Percentiles rank a stretch among this genome's conserved stretches.
These are phyloP conservation scores for Isotomurus palustris DNA, from an alignment of 2,888 invertebrate genomes.

Conservation along the genomic window DNA sequence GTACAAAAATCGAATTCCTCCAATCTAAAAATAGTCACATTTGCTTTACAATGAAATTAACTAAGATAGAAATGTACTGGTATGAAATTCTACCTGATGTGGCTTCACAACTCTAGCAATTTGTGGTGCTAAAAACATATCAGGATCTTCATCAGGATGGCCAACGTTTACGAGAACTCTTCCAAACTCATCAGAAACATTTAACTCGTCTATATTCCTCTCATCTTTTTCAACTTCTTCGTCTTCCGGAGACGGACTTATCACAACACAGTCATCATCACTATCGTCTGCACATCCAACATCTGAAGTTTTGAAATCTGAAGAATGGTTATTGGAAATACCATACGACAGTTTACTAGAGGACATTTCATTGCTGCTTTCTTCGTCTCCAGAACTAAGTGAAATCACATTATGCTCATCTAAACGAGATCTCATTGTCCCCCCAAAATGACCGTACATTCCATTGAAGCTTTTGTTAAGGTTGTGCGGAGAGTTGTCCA, in stretches of 20 bases:
- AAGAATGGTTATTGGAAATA: conserved; percentile 27
- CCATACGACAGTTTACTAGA: background rate
- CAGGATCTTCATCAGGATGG: conserved; percentile 82
- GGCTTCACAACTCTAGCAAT: conserved; percentile 88
- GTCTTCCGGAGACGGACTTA: conserved; percentile 70
- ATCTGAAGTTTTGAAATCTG: background rate
- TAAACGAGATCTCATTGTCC: background rate
- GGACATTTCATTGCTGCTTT: conserved; percentile 13
- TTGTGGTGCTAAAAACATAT: conserved; percentile 84
- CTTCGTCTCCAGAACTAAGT: conserved; percentile 33
- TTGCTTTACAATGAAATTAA: no score
- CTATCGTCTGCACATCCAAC: conserved; percentile 56
- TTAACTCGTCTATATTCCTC: conserved; percentile 88
- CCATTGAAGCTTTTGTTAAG: no score
- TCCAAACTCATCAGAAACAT: conserved; percentile 85
- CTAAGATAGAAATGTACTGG: background rate
- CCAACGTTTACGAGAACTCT: conserved; percentile 89
- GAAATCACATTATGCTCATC: conserved; percentile 14
- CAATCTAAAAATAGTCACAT: conserved; percentile 59
- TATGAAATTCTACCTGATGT: conserved; percentile 66
- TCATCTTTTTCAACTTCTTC: conserved; percentile 72
- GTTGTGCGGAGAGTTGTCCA: no score
- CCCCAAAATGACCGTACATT: background rate
- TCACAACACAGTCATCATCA: conserved; percentile 77
- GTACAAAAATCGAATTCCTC: conserved; percentile 90